Conservation (phyloP, 2,113 vertebrate species). For the Lepus europaeus region DNA sequence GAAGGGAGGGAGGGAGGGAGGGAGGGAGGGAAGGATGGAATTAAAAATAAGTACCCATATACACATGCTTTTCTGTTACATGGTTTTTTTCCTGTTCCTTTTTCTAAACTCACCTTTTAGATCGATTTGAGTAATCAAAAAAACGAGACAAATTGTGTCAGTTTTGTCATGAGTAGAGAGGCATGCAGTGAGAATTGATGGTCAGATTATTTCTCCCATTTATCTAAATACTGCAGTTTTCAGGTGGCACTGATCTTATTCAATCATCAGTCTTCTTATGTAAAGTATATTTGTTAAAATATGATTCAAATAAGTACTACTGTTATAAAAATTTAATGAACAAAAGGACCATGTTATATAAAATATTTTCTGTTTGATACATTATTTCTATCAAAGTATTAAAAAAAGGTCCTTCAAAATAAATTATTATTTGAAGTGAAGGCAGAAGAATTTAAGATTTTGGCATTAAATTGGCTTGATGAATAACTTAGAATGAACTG, state of each 20-base stretch:
- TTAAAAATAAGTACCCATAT: not conserved
- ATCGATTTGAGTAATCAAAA: not conserved
- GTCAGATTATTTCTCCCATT: not conserved
- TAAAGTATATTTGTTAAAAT: conserved; percentile 35
- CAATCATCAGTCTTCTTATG: not conserved
- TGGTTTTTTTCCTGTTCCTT: not conserved
- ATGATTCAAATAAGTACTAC: not conserved
- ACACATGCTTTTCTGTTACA: not conserved
- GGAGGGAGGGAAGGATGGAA: no score
- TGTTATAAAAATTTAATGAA: conserved; percentile 36
- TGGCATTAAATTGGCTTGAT: conserved; percentile 7
- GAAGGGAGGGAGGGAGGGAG: no score
- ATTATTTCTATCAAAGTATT: conserved; percentile 31
- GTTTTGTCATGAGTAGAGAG: not conserved
- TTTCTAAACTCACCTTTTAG: not conserved
- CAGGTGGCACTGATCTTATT: not conserved
- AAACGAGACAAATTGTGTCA: not conserved
- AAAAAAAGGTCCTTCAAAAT: not conserved
- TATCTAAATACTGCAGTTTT: not conserved
- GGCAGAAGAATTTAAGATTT: not conserved
- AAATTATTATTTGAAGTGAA: not conserved
- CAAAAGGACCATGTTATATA: not conserved
- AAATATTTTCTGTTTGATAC: conserved; percentile 57
- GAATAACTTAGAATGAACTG: conserved; percentile 1
- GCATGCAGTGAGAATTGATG: rapidly evolving